phyloP scores from a whole-genome alignment of 30 jellyfish, hydroid and myxozoan genomes.

The Hydractinia symbiolongicarpus region DNA sequence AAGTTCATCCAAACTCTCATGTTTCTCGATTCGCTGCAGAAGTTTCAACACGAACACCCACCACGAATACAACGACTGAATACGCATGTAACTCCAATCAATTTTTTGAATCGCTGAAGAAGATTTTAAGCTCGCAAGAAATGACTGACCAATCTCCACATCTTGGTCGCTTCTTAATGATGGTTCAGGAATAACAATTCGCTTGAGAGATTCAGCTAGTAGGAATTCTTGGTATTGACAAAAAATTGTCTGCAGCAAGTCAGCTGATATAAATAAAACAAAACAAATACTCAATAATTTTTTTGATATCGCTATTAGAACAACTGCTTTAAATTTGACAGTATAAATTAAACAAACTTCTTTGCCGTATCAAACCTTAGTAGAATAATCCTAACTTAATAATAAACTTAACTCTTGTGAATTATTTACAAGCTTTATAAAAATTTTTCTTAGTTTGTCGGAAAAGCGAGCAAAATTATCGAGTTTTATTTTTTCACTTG shows the following conservation, averaged over 20 bases:
- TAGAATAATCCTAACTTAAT: too few species aligned
- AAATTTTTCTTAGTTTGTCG: too few species aligned
- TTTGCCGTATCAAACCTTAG: too few species aligned
- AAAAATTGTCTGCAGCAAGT: conserved; percentile 2
- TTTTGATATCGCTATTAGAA: too few species aligned
- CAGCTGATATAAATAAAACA: not conserved
- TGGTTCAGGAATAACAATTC: conserved; percentile 15
- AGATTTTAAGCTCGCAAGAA: not conserved
- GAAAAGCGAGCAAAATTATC: too few species aligned
- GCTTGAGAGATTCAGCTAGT: not conserved
- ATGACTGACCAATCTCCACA: conserved; percentile 18
- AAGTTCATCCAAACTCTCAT: not conserved
- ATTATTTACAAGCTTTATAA: too few species aligned
- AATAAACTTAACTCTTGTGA: too few species aligned
- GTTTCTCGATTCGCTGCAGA: not conserved
- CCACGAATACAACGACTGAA: conserved; percentile 10
- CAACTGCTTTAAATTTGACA: too few species aligned
- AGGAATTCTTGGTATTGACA: conserved; percentile 9
- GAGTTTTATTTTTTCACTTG: too few species aligned
- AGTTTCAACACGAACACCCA: conserved; percentile 13
- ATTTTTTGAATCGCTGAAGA: conserved; percentile 12
- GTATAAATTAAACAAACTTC: too few species aligned
- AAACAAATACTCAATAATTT: too few species aligned
- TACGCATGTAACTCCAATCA: not conserved
- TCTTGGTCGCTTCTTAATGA: not conserved